A percentile compares a stretch with the other conserved stretches of the same genome.
These are phyloP conservation scores for Anolis apletophallus DNA, from an alignment of 2,797 vertebrate species.

Conservation along the genomic window DNA sequence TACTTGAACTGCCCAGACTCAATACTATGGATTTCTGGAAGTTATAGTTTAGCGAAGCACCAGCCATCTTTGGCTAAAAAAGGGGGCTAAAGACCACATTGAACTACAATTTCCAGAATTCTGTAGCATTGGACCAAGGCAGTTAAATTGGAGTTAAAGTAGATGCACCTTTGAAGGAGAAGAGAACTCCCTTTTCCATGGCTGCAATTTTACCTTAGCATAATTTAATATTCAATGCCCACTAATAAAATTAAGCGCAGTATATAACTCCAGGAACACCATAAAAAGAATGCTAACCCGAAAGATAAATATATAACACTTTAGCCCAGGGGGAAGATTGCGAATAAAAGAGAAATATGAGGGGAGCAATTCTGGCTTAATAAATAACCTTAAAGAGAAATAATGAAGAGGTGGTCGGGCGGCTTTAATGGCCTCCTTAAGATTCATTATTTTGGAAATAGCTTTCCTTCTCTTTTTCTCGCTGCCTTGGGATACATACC, in stretches of 20 bases:
- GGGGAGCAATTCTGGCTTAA: slow-evolving; percentile 63
- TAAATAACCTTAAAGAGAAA: slow-evolving; percentile 79
- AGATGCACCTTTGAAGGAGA: too few species aligned
- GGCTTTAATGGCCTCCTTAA: slow-evolving; percentile 66
- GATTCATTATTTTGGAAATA: slow-evolving; percentile 41
- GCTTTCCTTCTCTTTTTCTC: slow-evolving; percentile 1
- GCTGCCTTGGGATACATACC: not conserved
- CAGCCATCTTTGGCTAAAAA: too few species aligned
- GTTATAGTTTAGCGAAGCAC: too few species aligned
- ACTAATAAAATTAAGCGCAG: slow-evolving; percentile 76
- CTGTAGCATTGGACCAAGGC: too few species aligned
- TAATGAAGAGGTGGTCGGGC: slow-evolving; percentile 70
- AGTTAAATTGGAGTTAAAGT: too few species aligned
- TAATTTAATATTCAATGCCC: slow-evolving; percentile 77
- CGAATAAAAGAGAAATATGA: slow-evolving; percentile 76
- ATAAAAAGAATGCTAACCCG: slow-evolving; percentile 73
- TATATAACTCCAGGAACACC: slow-evolving; percentile 71
- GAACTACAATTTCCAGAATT: too few species aligned
- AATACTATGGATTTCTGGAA: too few species aligned
- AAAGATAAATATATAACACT: slow-evolving; percentile 72
- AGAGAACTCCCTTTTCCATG: slow-evolving; percentile 63
- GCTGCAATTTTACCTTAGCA: slow-evolving; percentile 67
- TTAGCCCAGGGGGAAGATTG: slow-evolving; percentile 72
- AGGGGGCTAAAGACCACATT: too few species aligned
- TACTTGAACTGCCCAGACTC: too few species aligned